A percentile compares a stretch with the other conserved stretches of the same genome.
Evolutionary conservation across 2,888 invertebrate species (phyloP).

Genomic region (Germaria angustata): DNA sequence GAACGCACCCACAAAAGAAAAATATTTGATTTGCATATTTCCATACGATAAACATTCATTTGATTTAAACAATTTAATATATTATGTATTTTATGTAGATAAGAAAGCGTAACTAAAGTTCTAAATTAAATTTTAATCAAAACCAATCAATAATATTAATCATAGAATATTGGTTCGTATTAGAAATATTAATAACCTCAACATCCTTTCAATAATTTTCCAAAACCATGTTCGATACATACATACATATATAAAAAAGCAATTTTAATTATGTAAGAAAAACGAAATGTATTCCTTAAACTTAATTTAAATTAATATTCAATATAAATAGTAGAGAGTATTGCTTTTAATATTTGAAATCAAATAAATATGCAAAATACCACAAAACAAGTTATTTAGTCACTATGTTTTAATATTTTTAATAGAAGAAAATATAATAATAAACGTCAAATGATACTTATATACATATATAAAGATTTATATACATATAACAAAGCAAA

Average conservation of each 20-base stretch:
- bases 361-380: conserved; percentile 14
- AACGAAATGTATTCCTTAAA: conserved; percentile 12
- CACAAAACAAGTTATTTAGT: conserved; percentile 19
- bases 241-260: conserved; percentile 22
- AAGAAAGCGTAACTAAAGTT: conserved; percentile 73
- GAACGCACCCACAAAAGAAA: neutral
- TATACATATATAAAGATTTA: conserved; percentile 43
- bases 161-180: conserved; percentile 33
- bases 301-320: neutral
- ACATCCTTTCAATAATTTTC: neutral
- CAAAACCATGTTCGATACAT: neutral
- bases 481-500: conserved; percentile 18
- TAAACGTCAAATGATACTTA: conserved; percentile 48
- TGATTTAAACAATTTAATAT: conserved; percentile 19
- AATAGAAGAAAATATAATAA: conserved; percentile 9
- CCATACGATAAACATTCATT: neutral
- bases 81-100: neutral
- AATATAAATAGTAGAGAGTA: conserved; percentile 7
- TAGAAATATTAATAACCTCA: neutral
- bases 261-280: conserved; percentile 35
- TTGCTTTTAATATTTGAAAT: conserved; percentile 47
- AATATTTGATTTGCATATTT: neutral
- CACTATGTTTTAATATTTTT: conserved; percentile 36
- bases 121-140: conserved; percentile 70
- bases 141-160: conserved; percentile 40